Conservation (phyloP, 2,888 invertebrate genomes). For the Macropis europaea region DNA sequence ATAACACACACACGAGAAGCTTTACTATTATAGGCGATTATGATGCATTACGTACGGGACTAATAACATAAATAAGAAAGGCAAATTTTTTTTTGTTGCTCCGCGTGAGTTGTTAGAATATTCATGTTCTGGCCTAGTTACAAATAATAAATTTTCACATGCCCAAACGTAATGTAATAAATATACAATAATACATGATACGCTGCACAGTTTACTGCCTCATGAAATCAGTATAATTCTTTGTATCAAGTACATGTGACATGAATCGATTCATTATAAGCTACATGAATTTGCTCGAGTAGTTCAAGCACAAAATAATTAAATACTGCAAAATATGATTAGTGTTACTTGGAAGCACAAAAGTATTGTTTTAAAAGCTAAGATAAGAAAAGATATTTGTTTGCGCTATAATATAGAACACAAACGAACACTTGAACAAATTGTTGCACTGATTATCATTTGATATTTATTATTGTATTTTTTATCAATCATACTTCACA, state of each 20-base stretch:
- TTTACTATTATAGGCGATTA: background rate
- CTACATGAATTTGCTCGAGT: background rate
- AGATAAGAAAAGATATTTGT: background rate
- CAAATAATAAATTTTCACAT: background rate
- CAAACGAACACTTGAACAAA: background rate
- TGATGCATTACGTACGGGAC: background rate
- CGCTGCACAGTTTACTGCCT: constrained; percentile 45
- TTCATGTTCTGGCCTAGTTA: background rate
- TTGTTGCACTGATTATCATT: background rate
- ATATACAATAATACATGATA: constrained; percentile 11
- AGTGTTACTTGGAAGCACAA: background rate
- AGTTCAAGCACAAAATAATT: background rate
- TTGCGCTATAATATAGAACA: background rate
- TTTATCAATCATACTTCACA: background rate
- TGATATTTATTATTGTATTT: background rate
- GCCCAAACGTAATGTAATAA: background rate
- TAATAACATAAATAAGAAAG: too few relatives aligned
- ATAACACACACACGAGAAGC: background rate
- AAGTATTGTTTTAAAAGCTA: background rate
- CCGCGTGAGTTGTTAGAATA: background rate
- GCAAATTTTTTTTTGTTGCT: too few relatives aligned
- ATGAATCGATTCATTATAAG: background rate
- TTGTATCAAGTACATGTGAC: background rate
- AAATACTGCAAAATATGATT: background rate
- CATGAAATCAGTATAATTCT: constrained; percentile 12